Conservation (phyloP, 2,888 invertebrate species). For the Spatulosminthurus flaviceps region DNA sequence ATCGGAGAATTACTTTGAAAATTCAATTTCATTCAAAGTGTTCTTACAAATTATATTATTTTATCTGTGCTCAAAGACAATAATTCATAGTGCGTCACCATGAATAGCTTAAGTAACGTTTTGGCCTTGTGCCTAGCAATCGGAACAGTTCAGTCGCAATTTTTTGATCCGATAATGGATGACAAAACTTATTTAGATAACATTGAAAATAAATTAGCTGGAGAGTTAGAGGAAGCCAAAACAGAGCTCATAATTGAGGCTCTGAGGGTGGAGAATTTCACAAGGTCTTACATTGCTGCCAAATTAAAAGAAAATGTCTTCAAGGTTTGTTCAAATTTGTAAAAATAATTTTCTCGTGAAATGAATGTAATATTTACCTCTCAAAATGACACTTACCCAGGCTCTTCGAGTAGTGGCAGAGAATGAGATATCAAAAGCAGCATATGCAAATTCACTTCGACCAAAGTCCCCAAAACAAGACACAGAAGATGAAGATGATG, state of each 20-base stretch:
- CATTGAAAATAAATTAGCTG: conserved; percentile 42
- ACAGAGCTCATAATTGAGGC: conserved; percentile 36
- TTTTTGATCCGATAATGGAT: conserved; percentile 48
- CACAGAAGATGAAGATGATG: conserved; percentile 42
- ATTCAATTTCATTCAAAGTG: too few relatives aligned
- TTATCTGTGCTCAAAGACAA: too few relatives aligned
- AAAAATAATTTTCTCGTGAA: background rate
- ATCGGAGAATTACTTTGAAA: too few relatives aligned
- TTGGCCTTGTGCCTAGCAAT: background rate
- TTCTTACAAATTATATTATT: too few relatives aligned
- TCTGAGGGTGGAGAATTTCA: conserved; percentile 34
- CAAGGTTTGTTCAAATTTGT: conserved; percentile 7
- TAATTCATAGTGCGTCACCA: background rate
- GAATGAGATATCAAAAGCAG: conserved; percentile 33
- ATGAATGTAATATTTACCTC: too few relatives aligned
- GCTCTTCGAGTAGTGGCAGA: conserved; percentile 37
- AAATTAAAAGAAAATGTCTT: conserved; percentile 50
- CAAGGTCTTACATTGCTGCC: conserved; percentile 45
- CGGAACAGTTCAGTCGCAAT: conserved; percentile 35
- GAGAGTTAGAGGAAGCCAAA: conserved; percentile 39
- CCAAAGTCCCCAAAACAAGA: conserved; percentile 10
- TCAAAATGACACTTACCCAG: too few relatives aligned
- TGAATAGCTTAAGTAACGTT: background rate
- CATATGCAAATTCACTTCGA: background rate
- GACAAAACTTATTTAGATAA: conserved; percentile 49